Percentiles rank a stretch among this genome's conserved stretches.
phyloP scores from a whole-genome alignment of 2,888 invertebrate genomes.

The Autographa pulchrina region DNA sequence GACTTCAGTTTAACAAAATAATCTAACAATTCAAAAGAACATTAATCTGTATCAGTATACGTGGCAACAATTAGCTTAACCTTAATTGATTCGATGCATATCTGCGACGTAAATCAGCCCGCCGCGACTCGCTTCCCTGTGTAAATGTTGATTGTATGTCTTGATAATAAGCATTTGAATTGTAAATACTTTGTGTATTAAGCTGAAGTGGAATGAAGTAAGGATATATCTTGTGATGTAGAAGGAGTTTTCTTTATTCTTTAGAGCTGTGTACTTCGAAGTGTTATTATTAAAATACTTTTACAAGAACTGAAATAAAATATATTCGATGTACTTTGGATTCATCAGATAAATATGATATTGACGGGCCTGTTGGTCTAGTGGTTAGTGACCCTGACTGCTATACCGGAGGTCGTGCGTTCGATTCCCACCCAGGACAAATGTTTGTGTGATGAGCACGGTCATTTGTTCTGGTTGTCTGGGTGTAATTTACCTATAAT shows the following conservation, averaged over 20 bases:
- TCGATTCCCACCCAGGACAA: too few species aligned
- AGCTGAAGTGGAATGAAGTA: neutral
- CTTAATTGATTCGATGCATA: slow-evolving; percentile 72
- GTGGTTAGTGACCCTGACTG: too few species aligned
- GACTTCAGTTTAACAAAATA: neutral
- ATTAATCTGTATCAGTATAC: slow-evolving; percentile 46
- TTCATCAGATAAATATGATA: too few species aligned
- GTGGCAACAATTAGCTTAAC: slow-evolving; percentile 59
- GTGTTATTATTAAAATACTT: too few species aligned
- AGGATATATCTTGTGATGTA: neutral
- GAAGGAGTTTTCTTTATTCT: neutral
- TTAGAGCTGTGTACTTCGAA: neutral
- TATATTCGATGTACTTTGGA: too few species aligned
- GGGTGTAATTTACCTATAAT: too few species aligned
- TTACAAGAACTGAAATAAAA: too few species aligned
- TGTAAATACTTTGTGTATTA: slow-evolving; percentile 1
- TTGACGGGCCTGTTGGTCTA: too few species aligned
- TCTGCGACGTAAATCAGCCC: slow-evolving; percentile 64
- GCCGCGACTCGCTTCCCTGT: slow-evolving; percentile 32
- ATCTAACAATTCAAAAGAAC: slow-evolving; percentile 25
- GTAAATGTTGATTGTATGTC: slow-evolving; percentile 42
- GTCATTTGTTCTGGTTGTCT: too few species aligned
- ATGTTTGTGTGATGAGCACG: too few species aligned
- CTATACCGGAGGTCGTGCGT: too few species aligned
- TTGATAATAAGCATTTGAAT: slow-evolving; percentile 30